Base-by-base conservation (phyloP, 1,140 invertebrate genomes). In the Brachionus angularis region DNA sequence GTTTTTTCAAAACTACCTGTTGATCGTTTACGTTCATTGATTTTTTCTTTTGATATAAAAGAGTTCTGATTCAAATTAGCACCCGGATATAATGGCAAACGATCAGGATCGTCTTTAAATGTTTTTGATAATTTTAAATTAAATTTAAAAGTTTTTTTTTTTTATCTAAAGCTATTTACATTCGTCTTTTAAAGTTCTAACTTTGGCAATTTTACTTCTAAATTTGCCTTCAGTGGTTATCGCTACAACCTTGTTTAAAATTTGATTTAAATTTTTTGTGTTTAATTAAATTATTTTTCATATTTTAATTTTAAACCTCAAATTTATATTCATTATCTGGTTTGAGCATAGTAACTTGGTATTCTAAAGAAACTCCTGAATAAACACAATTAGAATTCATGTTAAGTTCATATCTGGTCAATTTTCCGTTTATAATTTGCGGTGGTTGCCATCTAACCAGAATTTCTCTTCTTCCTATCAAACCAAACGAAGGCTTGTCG, bases 281-380 rank as follows among this genome's bases (percentile, higher is more conserved):
- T 4, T 14, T 3, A 10, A n/a, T 42, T 42, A 42, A n/a, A 42
- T n/a, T n/a, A 42, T 10, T 10, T 42, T 42, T 42, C 10, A 10
- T 42, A 10, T 10, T 42, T 21, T 25, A 34, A n/a, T 42, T 47
- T 73, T 75, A 72, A 73, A 80, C 79, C 73, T 77, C 74, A 75
- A 80, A 78, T 23, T 74, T 75, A 72, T 80, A 81, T 73, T 81
- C 80, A 50, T 77, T 80, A 62, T 81, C 79, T 14, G 80, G 77
- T 18, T 74, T 76, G 1, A 81, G 67, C 55, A 77, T 73, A 3
- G 75, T 71, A 7, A 75, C 74, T n/a, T 76, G 73, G 39, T 72
- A 76, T 50, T 75, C 73, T 12, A 78, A 73, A 34, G 79, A 77
- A 44, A 77, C 80, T 4, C 80, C 80, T 7, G 80, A 80, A 70